Base-by-base conservation (phyloP, 1,140 invertebrate genomes). In the Nasonia vitripennis region DNA sequence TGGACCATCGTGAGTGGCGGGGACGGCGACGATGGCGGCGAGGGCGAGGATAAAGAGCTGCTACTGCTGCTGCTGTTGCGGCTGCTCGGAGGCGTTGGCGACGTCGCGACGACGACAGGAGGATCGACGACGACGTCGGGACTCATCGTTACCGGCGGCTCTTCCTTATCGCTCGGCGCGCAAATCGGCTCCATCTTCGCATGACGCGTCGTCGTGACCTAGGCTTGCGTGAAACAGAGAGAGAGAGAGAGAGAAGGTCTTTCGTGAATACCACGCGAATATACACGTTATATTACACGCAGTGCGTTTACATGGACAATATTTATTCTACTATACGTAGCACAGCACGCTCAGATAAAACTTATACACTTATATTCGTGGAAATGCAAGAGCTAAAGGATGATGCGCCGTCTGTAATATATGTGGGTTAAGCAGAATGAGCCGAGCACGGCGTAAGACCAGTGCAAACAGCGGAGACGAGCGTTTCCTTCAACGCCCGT, bases 101-200 rank as follows among this genome's bases (percentile, higher is more conserved):
- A 77, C 84, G 84, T 85, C 78, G 55, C 41, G 62, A 74, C 83
- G 83, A 85, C 78, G 74, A 85, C 27, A 78, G 67, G 31, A 3
- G 20, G 20, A 31, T 73, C 77, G 70, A 48, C 84, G 78, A 81
- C 79, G 78, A 81, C 84, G 84, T 45, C 84, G 84, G 55, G 55
- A 51, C 62, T 79, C 68, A 80, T 83, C 51, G 74, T 83, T 83
- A 78, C 68, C 81, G 75, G n/a, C 85, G 80, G 34, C 81, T 86
- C 80, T 45, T 77, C 80, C 62, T 79, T 78, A n/a, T 83, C 62
- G 81, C 80, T 55, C 41, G 45, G 55, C 27, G 73, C 17, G 20
- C n/a, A 37, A 4, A 45, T 5, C 48, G 84, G 17, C 48, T 82
- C 84, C 84, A 86, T 86, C 23, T 45, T 85, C 51, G 81, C 84